Evolutionary conservation across 2,888 invertebrate species (phyloP).

Genomic region (Tillus elongatus): DNA sequence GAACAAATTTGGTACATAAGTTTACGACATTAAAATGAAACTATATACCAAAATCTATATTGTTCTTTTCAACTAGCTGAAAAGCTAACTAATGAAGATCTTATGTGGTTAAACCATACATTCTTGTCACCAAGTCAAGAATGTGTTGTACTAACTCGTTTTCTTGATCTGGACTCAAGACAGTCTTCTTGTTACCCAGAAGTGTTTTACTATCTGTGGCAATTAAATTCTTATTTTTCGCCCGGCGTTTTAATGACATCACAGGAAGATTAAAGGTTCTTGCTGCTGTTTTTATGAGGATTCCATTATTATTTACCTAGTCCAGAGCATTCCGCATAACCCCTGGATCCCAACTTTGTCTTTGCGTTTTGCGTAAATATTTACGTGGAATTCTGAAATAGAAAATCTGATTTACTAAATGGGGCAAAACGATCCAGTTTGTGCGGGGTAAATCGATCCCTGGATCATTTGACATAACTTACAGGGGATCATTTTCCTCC

Average conservation of each 20-base stretch:
- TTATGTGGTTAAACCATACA: slow-evolving; percentile 19
- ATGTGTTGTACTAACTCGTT: slow-evolving; percentile 12
- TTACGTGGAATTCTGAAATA: no score
- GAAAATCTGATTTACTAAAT: no score
- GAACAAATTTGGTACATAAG: no score
- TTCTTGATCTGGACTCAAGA: slow-evolving; percentile 13
- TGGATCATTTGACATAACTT: no score
- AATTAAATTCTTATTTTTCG: background rate
- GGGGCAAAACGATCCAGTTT: no score
- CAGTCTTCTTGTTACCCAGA: slow-evolving; percentile 1
- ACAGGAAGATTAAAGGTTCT: background rate
- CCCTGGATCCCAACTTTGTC: slow-evolving; percentile 8
- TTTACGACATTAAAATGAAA: no score
- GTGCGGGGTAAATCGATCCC: no score
- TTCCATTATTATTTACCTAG: slow-evolving; percentile 8
- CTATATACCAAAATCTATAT: no score
- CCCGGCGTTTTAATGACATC: background rate
- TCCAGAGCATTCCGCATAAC: no score
- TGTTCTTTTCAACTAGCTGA: slow-evolving; percentile 17
- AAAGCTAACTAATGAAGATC: slow-evolving; percentile 16
- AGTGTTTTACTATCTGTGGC: background rate
- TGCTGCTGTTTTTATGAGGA: slow-evolving; percentile 4
- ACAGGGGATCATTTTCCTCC: no score
- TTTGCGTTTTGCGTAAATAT: slow-evolving; percentile 5
- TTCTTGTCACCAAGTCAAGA: slow-evolving; percentile 17